A percentile compares a stretch with the other conserved stretches of the same genome.
Conservation (phyloP, 2,797 vertebrate species). For the Heliangelus exortis region DNA sequence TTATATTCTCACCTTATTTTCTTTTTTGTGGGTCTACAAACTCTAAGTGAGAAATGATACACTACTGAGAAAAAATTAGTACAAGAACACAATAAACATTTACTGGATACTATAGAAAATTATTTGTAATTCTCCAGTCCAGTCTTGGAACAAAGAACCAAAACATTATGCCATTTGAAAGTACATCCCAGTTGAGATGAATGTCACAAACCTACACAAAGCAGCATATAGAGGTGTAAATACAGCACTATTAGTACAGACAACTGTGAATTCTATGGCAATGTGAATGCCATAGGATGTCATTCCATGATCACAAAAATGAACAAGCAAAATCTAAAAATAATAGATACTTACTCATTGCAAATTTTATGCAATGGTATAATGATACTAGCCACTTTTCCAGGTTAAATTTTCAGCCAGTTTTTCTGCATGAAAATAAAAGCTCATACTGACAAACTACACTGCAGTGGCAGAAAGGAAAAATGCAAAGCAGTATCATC, state of each 20-base stretch:
- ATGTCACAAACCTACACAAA: background rate
- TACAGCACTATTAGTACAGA: background rate
- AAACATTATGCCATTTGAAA: background rate
- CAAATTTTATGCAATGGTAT: background rate
- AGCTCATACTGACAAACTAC: background rate
- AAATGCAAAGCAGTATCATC: background rate
- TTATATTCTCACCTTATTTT: background rate
- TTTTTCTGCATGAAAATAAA: background rate
- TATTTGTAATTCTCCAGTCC: background rate
- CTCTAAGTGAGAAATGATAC: background rate
- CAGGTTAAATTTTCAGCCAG: background rate
- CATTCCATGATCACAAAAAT: background rate
- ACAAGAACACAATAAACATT: background rate
- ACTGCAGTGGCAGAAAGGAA: background rate
- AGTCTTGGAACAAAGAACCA: background rate
- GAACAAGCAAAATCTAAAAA: background rate
- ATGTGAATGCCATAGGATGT: accelerated
- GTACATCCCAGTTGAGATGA: background rate
- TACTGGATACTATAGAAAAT: background rate
- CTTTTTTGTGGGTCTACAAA: background rate
- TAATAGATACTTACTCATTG: accelerated
- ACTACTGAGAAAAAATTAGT: background rate
- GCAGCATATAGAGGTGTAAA: background rate
- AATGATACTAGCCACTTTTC: background rate
- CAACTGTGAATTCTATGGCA: background rate